Evolutionary conservation across 2,888 invertebrate species (phyloP).

Genomic region (Campoletis raptor): DNA sequence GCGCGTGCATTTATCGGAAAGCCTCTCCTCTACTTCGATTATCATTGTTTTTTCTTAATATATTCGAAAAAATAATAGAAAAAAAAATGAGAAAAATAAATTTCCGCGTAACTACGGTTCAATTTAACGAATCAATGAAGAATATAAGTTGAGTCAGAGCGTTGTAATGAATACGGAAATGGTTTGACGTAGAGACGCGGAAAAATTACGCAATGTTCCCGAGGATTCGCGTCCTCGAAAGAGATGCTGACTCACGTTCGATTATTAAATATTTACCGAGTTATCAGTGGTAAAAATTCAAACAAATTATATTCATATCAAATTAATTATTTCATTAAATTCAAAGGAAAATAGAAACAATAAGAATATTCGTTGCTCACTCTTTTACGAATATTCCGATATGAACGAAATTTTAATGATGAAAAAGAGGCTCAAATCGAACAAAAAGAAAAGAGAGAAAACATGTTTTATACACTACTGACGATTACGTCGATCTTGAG

Average conservation of each 20-base stretch:
- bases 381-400: not conserved
- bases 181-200: slow-evolving; percentile 80
- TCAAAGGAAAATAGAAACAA: not conserved
- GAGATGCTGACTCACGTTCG: slow-evolving; percentile 38
- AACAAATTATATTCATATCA: not conserved
- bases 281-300: not conserved
- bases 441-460: slow-evolving; percentile 35
- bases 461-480: not conserved
- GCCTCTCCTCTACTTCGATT: not conserved
- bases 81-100: not conserved
- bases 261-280: not conserved
- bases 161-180: slow-evolving; percentile 21
- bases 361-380: not conserved
- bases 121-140: not conserved
- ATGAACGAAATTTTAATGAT: too few relatives aligned
- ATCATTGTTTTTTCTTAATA: not conserved
- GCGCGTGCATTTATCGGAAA: slow-evolving; percentile 53
- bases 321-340: not conserved
- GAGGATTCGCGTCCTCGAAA: slow-evolving; percentile 58
- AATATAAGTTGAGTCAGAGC: slow-evolving; percentile 1
- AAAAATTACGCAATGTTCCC: slow-evolving; percentile 71
- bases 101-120: not conserved
- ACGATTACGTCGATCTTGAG: slow-evolving; percentile 33
- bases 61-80: not conserved
- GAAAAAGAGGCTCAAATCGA: slow-evolving; percentile 48